Percentiles rank a stretch among this genome's conserved stretches.
phyloP scores from a whole-genome alignment of 2,113 vertebrate genomes.

The Prochilodus magdalenae region DNA sequence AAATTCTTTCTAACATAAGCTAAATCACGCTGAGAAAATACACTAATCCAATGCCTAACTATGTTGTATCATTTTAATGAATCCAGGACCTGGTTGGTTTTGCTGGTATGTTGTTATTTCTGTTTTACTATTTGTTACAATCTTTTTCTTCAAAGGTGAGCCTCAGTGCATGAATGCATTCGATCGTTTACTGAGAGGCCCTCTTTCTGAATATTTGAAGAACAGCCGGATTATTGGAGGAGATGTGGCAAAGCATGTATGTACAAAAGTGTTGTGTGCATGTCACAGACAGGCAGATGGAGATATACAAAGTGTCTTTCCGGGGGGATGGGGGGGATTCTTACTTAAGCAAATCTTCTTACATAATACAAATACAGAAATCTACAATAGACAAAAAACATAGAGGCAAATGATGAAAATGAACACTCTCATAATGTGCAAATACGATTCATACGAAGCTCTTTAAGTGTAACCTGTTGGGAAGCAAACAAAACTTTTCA shows the following conservation, averaged over 20 bases:
- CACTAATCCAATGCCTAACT: background rate
- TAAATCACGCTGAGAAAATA: background rate
- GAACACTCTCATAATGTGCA: too few relatives aligned
- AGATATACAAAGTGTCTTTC: background rate
- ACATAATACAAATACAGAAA: too few relatives aligned
- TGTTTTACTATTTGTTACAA: constrained; percentile 6
- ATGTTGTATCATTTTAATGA: background rate
- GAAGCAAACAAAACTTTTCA: background rate
- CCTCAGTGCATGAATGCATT: constrained; percentile 87
- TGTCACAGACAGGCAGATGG: background rate
- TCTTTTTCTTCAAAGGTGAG: constrained; percentile 71
- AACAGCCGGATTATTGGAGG: constrained; percentile 87
- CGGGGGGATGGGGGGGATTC: too few relatives aligned
- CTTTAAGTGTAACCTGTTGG: background rate
- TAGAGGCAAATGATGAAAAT: too few relatives aligned
- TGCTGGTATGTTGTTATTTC: background rate
- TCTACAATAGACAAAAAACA: too few relatives aligned
- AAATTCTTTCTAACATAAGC: constrained; percentile 1
- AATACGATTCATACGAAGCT: too few relatives aligned
- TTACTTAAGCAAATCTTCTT: too few relatives aligned
- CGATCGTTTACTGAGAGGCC: constrained; percentile 83
- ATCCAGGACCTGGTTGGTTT: background rate
- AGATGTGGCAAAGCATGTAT: constrained; percentile 93
- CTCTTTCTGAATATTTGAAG: constrained; percentile 87
- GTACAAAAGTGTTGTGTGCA: constrained; percentile 60